Evolutionary conservation across 1,140 invertebrate species (phyloP).

Genomic region (Drosophila eugracilis): DNA sequence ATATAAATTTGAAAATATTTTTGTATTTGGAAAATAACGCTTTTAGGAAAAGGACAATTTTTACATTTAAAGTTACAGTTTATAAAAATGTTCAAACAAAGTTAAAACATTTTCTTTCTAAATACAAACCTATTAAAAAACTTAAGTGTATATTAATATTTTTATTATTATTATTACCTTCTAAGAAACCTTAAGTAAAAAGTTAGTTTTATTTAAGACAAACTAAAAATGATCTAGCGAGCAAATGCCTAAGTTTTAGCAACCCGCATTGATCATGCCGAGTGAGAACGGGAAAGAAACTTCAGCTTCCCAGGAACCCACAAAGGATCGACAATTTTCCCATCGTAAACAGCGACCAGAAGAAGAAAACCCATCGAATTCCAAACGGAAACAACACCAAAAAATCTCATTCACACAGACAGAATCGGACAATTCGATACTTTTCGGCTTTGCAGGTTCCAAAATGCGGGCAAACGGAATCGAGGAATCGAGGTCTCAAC

Average conservation of each 20-base stretch:
- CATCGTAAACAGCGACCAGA: slow-evolving; percentile 26
- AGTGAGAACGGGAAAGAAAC: slow-evolving; percentile 2
- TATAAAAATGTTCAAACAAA: not conserved
- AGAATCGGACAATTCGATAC: slow-evolving; percentile 68
- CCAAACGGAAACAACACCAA: slow-evolving; percentile 46
- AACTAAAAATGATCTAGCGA: not conserved
- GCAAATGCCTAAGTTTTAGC: not conserved
- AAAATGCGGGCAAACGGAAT: slow-evolving; percentile 73
- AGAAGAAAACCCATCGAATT: slow-evolving; percentile 51
- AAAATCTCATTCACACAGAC: slow-evolving; percentile 54
- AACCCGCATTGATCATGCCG: slow-evolving; percentile 60
- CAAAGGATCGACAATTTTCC: slow-evolving; percentile 59
- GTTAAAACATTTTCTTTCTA: no score
- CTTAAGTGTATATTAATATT: no score
- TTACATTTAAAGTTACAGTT: no score
- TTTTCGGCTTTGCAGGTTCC: slow-evolving; percentile 70
- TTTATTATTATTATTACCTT: no score
- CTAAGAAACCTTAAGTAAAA: no score
- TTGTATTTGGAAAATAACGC: no score
- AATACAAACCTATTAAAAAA: no score
- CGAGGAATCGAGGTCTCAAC: slow-evolving; percentile 27
- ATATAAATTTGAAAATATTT: no score
- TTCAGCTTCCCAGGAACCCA: slow-evolving; percentile 50
- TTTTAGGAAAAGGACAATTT: no score
- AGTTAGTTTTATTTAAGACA: not conserved